Conservation (phyloP, 30 jellyfish, hydroid and myxozoan genomes). For the Pelagia noctiluca region DNA sequence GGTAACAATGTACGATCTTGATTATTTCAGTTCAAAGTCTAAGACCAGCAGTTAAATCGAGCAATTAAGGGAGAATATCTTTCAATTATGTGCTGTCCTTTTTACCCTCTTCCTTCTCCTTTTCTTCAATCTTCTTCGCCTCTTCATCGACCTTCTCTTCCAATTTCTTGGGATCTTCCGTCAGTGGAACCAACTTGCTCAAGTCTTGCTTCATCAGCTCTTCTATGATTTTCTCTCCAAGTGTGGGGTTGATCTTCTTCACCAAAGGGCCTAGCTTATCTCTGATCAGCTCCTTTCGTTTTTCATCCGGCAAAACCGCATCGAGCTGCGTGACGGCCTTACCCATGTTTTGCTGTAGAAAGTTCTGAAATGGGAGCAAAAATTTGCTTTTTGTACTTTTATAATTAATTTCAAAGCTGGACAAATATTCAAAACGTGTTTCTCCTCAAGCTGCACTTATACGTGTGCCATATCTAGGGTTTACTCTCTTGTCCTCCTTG, state of each 20-base stretch:
- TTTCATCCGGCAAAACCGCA: conserved; percentile 66
- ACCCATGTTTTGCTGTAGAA: conserved; percentile 70
- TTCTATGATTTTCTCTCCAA: conserved; percentile 60
- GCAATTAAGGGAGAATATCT: too few relatives aligned
- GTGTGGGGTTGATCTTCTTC: conserved; percentile 60
- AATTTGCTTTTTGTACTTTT: too few relatives aligned
- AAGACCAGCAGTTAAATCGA: too few relatives aligned
- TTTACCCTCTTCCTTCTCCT: conserved; percentile 33
- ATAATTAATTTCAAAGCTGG: too few relatives aligned
- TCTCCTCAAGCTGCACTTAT: too few relatives aligned
- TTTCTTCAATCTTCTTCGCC: conserved; percentile 61
- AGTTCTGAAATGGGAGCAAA: conserved; percentile 64
- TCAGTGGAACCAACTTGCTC: conserved; percentile 53
- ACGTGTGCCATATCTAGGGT: too few relatives aligned
- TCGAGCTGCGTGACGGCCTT: conserved; percentile 74
- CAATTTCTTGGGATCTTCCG: conserved; percentile 71
- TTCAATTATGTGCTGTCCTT: neutral
- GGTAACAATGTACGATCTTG: too few relatives aligned
- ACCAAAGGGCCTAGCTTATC: conserved; percentile 76
- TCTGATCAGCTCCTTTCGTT: conserved; percentile 63
- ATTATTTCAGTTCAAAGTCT: too few relatives aligned
- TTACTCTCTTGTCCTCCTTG: too few relatives aligned
- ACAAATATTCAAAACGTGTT: too few relatives aligned
- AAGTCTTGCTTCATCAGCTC: conserved; percentile 69
- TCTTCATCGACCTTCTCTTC: conserved; percentile 65